phyloP scores from a whole-genome alignment of 2,888 invertebrate genomes.

The Mythimna albipuncta region DNA sequence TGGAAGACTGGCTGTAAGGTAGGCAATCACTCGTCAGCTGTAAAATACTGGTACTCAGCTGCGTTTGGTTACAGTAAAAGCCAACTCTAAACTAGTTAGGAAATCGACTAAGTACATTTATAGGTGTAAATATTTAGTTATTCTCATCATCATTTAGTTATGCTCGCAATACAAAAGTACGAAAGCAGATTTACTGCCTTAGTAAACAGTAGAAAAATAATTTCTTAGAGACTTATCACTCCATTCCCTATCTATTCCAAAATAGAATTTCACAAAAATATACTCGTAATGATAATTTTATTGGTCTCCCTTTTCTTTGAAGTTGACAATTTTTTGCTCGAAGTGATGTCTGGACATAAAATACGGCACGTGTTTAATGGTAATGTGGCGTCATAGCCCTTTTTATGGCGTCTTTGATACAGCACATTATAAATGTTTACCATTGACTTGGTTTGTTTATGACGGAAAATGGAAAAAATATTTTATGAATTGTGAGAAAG shows the following conservation, averaged over 20 bases:
- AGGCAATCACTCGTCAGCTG: no score
- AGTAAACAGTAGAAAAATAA: neutral
- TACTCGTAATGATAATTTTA: conserved; percentile 64
- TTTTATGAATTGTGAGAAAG: conserved; percentile 4
- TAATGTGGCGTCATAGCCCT: conserved; percentile 48
- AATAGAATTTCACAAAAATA: conserved; percentile 34
- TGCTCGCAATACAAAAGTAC: no score
- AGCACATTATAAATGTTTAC: conserved; percentile 37
- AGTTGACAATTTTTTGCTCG: conserved; percentile 47
- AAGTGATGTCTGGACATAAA: conserved; percentile 32
- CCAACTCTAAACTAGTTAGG: no score
- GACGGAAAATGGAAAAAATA: conserved; percentile 5
- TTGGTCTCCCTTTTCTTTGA: conserved; percentile 61
- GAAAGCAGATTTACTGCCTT: no score
- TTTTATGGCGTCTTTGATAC: conserved; percentile 46
- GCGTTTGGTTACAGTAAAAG: no score
- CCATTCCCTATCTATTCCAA: conserved; percentile 11
- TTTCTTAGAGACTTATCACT: neutral
- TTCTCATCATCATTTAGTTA: no score
- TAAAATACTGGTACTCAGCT: no score
- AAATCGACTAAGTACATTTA: neutral
- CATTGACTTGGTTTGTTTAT: conserved; percentile 16
- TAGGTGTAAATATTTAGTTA: neutral
- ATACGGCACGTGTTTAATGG: conserved; percentile 55
- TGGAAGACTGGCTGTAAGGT: no score